phyloP scores from a whole-genome alignment of 2,113 vertebrate genomes.

The Sciurus niger region DNA sequence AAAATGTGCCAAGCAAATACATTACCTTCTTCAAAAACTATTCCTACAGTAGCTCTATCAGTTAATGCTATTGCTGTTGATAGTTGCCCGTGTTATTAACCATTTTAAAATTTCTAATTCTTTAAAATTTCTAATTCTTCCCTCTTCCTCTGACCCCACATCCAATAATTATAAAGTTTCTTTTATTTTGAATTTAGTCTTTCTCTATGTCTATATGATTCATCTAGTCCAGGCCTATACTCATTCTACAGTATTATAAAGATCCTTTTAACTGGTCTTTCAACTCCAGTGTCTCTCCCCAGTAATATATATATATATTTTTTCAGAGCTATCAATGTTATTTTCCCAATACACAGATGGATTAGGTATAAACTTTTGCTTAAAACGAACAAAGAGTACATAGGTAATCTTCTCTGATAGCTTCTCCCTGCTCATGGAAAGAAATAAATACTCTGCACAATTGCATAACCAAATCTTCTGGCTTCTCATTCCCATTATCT shows the following conservation, averaged over 20 bases:
- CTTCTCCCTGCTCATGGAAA: not conserved
- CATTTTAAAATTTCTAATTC: not conserved
- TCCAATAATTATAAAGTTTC: not conserved
- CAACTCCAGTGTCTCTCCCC: not conserved
- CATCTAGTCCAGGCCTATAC: not conserved
- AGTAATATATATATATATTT: not conserved
- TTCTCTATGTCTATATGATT: not conserved
- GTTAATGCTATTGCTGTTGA: not conserved
- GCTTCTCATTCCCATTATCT: not conserved
- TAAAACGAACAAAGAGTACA: not conserved
- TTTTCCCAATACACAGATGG: not conserved
- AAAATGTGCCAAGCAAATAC: not conserved
- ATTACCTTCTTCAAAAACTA: not conserved
- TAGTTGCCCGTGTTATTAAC: not conserved
- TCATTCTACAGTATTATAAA: not conserved
- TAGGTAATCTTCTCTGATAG: not conserved
- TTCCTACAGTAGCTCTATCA: not conserved
- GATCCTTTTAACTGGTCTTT: not conserved
- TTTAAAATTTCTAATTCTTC: not conserved
- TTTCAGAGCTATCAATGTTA: not conserved
- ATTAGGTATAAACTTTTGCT: not conserved
- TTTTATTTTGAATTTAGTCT: not conserved
- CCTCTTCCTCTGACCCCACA: not conserved
- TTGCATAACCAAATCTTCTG: not conserved
- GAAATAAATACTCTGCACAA: not conserved